Evolutionary conservation across 2,888 invertebrate species (phyloP), one percentile per base, ranked within the genome.

Genomic region (Xiphydria camelus): DNA sequence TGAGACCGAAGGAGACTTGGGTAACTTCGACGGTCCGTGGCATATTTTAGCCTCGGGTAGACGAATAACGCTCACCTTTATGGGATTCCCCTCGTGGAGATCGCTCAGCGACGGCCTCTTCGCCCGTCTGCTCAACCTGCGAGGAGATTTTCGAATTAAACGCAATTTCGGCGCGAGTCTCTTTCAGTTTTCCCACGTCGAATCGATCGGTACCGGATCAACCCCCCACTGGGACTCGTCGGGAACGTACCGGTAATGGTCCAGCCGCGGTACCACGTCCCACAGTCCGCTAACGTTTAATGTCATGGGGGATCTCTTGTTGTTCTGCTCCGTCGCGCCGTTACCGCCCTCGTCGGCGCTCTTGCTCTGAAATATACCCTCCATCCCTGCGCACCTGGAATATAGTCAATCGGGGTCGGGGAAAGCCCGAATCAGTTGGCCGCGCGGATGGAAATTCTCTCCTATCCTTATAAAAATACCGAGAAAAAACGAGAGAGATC

Each of bases 41-140:
- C n/a, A n/a, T n/a, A n/a, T n/a, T n/a, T n/a, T 23, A 23, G 23
- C 23, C 23, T 23, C 23, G 23, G 23, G n/a, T 23, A n/a, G n/a
- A n/a, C n/a, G n/a, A 35, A 26, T 32, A 10, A 2, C 3, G 46
- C 62, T 70, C 67, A 78, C 80, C 76, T 79, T 79, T 41, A 71
- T 62, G 26, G 69, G 64, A 55, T 66, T 72, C 45, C 79, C 80
- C 53, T 82, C 82, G 64, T 92, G 91, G 32, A 93, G 77, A 66
- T 91, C 91, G 14, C 91, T 91, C 44, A 93, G 79, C 17, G 91
- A 91, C 1, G 92, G 92, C 52, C 93, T 81, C 70, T 90, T 90
- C 0, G 88, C 87, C 56, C 89, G 80, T 63, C 86, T 85, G 42
- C 75, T 75, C 45, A 73, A 52, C 52, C 75, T 74, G 50, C 14